Evolutionary conservation across 1,140 invertebrate species (phyloP).

Genomic region (Calephelis virginiensis): DNA sequence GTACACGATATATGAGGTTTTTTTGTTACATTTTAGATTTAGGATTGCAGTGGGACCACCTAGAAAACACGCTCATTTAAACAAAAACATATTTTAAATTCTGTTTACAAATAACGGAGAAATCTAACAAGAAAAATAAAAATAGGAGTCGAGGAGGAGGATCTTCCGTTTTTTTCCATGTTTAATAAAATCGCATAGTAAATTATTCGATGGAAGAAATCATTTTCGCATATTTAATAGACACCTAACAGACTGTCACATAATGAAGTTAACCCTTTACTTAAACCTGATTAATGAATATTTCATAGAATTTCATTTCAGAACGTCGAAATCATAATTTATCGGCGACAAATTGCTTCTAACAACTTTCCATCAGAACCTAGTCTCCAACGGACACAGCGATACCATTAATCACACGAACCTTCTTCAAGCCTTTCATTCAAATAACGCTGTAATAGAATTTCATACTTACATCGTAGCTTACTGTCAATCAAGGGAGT

Average conservation of each 20-base stretch:
- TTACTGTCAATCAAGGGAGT: constrained; percentile 33
- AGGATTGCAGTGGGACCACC: too few relatives aligned
- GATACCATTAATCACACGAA: constrained; percentile 44
- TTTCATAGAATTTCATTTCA: constrained; percentile 21
- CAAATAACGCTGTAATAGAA: constrained; percentile 38
- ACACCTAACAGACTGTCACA: background rate
- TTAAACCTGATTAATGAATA: constrained; percentile 18
- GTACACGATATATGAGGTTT: too few relatives aligned
- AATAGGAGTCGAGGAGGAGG: too few relatives aligned
- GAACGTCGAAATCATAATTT: constrained; percentile 32
- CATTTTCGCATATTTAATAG: constrained; percentile 1
- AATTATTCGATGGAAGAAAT: too few relatives aligned
- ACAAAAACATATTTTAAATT: too few relatives aligned
- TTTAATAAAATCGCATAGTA: too few relatives aligned
- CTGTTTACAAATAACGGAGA: too few relatives aligned
- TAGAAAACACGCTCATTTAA: too few relatives aligned
- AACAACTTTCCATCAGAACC: constrained; percentile 33
- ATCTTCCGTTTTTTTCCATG: too few relatives aligned
- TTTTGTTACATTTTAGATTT: too few relatives aligned
- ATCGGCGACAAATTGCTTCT: constrained; percentile 37
- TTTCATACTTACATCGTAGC: constrained; percentile 36
- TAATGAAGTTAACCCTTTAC: constrained; percentile 13
- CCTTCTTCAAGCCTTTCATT: constrained; percentile 35
- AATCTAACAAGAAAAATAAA: too few relatives aligned
- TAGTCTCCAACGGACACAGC: constrained; percentile 39